Conservation (phyloP, 2,888 invertebrate species). For the Lamproptera curius region DNA sequence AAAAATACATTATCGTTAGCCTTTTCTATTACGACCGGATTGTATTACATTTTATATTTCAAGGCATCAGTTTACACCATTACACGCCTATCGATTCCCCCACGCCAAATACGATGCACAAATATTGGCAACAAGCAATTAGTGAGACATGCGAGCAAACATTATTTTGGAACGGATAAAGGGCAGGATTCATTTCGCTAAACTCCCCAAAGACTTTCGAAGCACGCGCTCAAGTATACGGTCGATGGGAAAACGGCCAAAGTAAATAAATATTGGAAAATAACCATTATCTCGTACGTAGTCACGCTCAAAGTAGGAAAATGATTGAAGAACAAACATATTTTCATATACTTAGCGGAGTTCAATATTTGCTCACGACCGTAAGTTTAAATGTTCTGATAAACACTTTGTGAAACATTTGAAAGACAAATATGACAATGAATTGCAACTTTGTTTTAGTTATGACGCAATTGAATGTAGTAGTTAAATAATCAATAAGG, state of each 20-base stretch:
- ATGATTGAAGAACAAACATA: constrained; percentile 16
- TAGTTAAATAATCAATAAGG: too few relatives aligned
- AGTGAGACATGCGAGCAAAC: not conserved
- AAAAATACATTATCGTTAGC: too few relatives aligned
- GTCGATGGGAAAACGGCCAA: constrained; percentile 31
- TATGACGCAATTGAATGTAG: too few relatives aligned
- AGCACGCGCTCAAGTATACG: constrained; percentile 56
- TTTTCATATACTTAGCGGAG: not conserved
- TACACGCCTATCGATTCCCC: not conserved
- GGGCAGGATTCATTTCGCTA: constrained; percentile 28
- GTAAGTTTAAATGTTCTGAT: not conserved
- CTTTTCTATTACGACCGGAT: too few relatives aligned
- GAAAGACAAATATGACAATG: too few relatives aligned
- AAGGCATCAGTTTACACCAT: too few relatives aligned
- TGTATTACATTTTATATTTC: too few relatives aligned
- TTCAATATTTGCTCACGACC: not conserved
- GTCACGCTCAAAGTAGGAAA: constrained; percentile 10
- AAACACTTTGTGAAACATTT: not conserved
- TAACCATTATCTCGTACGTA: constrained; percentile 21
- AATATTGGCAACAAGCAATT: not conserved
- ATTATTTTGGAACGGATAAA: constrained; percentile 4
- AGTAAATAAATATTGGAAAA: constrained; percentile 31
- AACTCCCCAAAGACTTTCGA: constrained; percentile 34
- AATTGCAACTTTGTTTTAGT: too few relatives aligned
- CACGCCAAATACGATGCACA: not conserved